Conservation (phyloP, 2,113 vertebrate species). For the Larimichthys polyactis region DNA sequence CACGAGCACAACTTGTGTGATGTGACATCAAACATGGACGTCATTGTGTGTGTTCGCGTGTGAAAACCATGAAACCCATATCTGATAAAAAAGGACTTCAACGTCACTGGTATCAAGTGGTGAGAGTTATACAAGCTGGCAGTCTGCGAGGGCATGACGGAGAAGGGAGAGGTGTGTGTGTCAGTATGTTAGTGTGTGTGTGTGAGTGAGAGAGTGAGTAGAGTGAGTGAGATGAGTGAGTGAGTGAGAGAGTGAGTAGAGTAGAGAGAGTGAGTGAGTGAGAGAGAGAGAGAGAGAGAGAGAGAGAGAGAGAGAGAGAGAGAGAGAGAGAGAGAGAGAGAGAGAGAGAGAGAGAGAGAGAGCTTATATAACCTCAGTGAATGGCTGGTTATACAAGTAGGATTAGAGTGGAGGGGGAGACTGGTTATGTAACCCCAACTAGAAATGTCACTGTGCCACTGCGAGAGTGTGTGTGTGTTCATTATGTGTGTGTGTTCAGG, state of each 20-base stretch:
- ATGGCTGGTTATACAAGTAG: constrained; percentile 90
- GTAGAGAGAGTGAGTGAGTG: constrained; percentile 80
- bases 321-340: constrained; percentile 46
- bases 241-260: constrained; percentile 79
- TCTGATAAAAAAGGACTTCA: constrained; percentile 54
- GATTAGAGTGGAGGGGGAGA: constrained; percentile 79
- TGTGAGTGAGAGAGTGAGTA: constrained; percentile 79
- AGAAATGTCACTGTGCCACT: constrained; percentile 81
- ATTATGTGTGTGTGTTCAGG: constrained; percentile 59
- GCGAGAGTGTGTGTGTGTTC: constrained; percentile 29
- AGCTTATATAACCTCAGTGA: constrained; percentile 87
- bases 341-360: constrained; percentile 84
- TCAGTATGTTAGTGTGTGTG: constrained; percentile 43
- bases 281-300: constrained; percentile 75
- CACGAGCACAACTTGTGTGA: not conserved
- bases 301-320: constrained; percentile 82
- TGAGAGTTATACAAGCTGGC: constrained; percentile 73
- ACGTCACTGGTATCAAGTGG: constrained; percentile 49
- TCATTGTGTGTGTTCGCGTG: not conserved
- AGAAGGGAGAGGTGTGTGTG: constrained; percentile 32
- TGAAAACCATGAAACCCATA: constrained; percentile 9
- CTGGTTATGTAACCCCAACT: constrained; percentile 79
- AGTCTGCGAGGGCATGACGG: constrained; percentile 32
- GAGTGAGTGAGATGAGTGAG: constrained; percentile 76
- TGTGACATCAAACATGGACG: constrained; percentile 1